These are phyloP conservation scores for Bombus waltoni DNA, from an alignment of 1,140 invertebrate genomes.

Conservation along the genomic window DNA sequence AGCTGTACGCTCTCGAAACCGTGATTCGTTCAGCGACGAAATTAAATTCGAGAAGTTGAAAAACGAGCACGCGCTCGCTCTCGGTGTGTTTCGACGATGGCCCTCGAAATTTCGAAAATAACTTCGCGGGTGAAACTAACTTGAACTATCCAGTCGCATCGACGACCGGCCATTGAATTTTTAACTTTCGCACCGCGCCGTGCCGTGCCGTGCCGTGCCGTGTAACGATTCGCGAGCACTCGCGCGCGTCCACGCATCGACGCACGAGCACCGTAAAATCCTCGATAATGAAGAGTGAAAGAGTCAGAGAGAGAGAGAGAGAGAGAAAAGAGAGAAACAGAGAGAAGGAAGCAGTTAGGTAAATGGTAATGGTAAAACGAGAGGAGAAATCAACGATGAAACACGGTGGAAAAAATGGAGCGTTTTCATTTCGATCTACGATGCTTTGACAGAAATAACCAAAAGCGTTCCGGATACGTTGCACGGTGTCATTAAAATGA, in stretches of 20 bases:
- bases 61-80: not conserved
- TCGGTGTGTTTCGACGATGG: not conserved
- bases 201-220: no score
- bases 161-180: not conserved
- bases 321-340: not conserved
- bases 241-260: not conserved
- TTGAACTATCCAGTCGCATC: not conserved
- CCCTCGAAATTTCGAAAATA: constrained; percentile 19
- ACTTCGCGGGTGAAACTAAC: not conserved
- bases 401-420: not conserved
- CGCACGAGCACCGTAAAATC: not conserved
- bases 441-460: not conserved
- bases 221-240: not conserved
- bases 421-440: not conserved
- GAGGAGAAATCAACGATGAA: no score
- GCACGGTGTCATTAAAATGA: constrained; percentile 23
- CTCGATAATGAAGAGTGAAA: not conserved
- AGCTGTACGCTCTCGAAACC: no score
- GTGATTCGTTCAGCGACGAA: not conserved
- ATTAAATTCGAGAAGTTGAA: constrained; percentile 27
- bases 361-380: not conserved
- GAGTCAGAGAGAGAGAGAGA: not conserved
- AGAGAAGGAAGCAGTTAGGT: not conserved
- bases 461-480: no score
- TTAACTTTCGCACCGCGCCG: not conserved